Evolutionary conservation across 1,140 invertebrate species (phyloP).

Genomic region (Oscheius sp.): DNA sequence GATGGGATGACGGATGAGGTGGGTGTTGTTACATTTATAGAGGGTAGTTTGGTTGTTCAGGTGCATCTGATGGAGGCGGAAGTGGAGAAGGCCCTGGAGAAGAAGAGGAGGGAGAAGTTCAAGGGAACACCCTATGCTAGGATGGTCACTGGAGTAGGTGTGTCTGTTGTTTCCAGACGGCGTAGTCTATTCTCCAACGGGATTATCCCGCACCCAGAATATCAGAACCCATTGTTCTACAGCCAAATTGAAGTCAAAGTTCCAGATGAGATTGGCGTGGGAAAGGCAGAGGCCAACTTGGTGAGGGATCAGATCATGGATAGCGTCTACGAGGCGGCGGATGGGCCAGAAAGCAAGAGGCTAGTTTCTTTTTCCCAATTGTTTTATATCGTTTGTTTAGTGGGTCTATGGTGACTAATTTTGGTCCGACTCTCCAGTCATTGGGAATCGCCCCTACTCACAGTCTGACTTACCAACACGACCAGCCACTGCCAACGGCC

Average conservation of each 20-base stretch:
- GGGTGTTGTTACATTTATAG: slow-evolving; percentile 8
- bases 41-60: slow-evolving; percentile 22
- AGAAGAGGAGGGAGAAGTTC: slow-evolving; percentile 46
- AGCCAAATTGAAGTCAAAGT: no score
- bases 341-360: slow-evolving; percentile 20
- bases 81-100: slow-evolving; percentile 51
- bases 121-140: slow-evolving; percentile 52
- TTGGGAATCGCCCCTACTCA: slow-evolving; percentile 48
- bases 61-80: slow-evolving; percentile 46
- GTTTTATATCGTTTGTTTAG: no score
- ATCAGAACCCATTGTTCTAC: no score
- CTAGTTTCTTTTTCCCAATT: not conserved
- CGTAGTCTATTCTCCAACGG: no score
- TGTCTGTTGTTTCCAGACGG: not conserved
- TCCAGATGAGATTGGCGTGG: slow-evolving; percentile 26
- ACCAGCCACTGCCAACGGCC: not conserved
- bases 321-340: slow-evolving; percentile 43
- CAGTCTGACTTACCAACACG: not conserved
- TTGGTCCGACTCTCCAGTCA: slow-evolving; percentile 47
- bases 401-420: no score
- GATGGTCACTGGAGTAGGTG: slow-evolving; percentile 31
- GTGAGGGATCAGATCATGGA: slow-evolving; percentile 46
- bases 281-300: slow-evolving; percentile 14
- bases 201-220: no score
- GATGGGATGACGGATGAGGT: slow-evolving; percentile 50